Percentiles rank a stretch among this genome's conserved stretches.
Conservation (phyloP, 2,888 invertebrate genomes). For the Ptychoptera albimana region DNA sequence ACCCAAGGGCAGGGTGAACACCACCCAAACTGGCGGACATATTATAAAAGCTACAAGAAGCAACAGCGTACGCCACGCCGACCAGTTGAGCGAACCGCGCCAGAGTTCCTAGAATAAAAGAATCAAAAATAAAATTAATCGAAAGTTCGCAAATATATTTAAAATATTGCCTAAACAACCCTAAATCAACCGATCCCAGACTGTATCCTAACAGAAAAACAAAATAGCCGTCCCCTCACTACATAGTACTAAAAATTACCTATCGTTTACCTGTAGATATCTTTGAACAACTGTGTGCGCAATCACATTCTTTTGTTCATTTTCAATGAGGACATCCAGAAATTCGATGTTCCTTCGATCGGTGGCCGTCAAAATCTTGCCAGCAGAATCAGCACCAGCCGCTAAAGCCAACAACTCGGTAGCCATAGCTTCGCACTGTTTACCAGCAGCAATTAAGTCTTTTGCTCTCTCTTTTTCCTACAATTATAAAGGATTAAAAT, state of each 20-base stretch:
- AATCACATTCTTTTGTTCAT: constrained; percentile 96
- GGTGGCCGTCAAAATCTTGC: constrained; percentile 84
- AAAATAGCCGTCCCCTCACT: neutral
- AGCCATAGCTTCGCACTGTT: constrained; percentile 95
- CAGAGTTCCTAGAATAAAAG: constrained; percentile 68
- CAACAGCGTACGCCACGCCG: constrained; percentile 84
- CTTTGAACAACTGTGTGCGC: constrained; percentile 95
- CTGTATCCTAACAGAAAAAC: neutral
- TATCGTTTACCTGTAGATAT: constrained; percentile 65
- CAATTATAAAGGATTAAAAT: constrained; percentile 7
- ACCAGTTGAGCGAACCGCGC: constrained; percentile 95
- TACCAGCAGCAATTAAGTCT: constrained; percentile 88
- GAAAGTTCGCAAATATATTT: too few species aligned
- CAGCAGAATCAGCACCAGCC: constrained; percentile 87
- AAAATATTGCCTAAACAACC: too few species aligned
- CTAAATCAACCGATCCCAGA: too few species aligned
- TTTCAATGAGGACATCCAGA: constrained; percentile 92
- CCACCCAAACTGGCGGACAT: constrained; percentile 92
- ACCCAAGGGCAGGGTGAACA: constrained; percentile 85
- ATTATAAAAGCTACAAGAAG: constrained; percentile 84
- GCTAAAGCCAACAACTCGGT: constrained; percentile 88
- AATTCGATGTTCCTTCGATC: constrained; percentile 90
- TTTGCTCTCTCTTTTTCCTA: constrained; percentile 95
- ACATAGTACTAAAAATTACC: constrained; percentile 6
- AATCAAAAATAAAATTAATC: constrained; percentile 1